Evolutionary conservation across 2,888 invertebrate species (phyloP).

Genomic region (Polia nebulosa): DNA sequence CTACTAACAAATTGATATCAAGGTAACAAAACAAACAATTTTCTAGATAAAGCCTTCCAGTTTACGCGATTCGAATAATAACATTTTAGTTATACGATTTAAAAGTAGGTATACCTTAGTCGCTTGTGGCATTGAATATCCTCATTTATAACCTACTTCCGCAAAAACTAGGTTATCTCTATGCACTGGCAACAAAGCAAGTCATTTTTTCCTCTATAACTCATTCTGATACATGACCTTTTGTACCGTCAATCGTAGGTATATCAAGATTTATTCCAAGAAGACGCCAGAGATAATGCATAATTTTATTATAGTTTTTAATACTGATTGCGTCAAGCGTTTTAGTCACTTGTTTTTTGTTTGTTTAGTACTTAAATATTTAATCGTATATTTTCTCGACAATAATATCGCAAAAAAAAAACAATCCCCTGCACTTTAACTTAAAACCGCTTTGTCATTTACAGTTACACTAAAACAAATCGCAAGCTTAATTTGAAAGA

Average conservation of each 20-base stretch:
- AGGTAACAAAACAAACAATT: background rate
- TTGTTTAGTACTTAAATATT: conserved; percentile 1
- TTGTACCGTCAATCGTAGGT: conserved; percentile 15
- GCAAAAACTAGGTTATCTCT: conserved; percentile 50
- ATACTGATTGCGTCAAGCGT: background rate
- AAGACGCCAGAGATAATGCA: conserved; percentile 2
- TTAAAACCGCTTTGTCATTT: conserved; percentile 6
- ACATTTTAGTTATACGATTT: conserved; percentile 5
- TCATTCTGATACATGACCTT: conserved; percentile 40
- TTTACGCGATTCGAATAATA: conserved; percentile 23
- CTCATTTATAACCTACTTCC: conserved; percentile 34
- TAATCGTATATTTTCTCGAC: background rate
- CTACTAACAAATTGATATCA: background rate
- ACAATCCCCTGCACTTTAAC: background rate
- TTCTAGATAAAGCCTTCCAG: background rate
- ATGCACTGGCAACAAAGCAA: conserved; percentile 30
- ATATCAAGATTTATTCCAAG: conserved; percentile 33
- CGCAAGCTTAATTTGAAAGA: too few species aligned
- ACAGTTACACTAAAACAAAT: background rate
- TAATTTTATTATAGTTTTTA: background rate
- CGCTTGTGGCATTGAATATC: conserved; percentile 3
- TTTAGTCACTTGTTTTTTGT: background rate
- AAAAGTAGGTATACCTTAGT: conserved; percentile 2
- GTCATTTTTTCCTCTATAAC: conserved; percentile 41
- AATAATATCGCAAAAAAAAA: background rate